Base-by-base conservation (phyloP, 2,113 vertebrate genomes). In the Willisornis vidua region DNA sequence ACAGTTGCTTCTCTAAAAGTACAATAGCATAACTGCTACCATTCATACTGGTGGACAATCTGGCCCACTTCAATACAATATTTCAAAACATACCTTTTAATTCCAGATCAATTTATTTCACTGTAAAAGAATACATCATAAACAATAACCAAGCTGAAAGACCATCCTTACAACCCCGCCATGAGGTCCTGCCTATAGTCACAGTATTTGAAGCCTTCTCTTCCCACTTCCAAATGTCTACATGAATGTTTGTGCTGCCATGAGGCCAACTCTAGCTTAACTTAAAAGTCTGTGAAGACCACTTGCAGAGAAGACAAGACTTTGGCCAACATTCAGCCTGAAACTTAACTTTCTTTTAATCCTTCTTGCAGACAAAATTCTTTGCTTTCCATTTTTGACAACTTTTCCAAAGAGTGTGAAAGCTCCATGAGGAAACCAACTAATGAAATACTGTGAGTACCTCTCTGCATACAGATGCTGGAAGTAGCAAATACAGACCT, bases 381-480 rank as follows among this genome's bases (percentile, higher is more conserved):
- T 79, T 96, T 98, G 87, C 96, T 98, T 95, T 96, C 94, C 55
- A 96, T 97, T 96, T 98, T 98, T 95, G 98, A 98, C 97, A 99
- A 99, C 96, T 97, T 99, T 77, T 98, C 98, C 90, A 97, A 97
- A 94, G 97, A 98, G 78, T 99, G 99, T 93, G 98, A 98, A 96
- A 96, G 90, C 92, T 96, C 85, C 66, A 63, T 95, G 95, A 97
- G 83, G 79, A 98, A 95, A 87, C 25, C 63, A 9, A 46, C 91
- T 82, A 95, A 97, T 52, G 97, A 98, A 95, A 97, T 95, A 39
- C 41, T 91, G 99, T 99, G 98, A 99, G 99, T 98, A 97, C 93
- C 20, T 52, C 28, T 90, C 79, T 93, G 93, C 76, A 90, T 74
- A 71, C 26, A 82, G 55, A 88, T 85, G 67, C 26, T 74, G 35